Base-by-base conservation (phyloP, 2,888 invertebrate species). In the Podotricha telesiphe region DNA sequence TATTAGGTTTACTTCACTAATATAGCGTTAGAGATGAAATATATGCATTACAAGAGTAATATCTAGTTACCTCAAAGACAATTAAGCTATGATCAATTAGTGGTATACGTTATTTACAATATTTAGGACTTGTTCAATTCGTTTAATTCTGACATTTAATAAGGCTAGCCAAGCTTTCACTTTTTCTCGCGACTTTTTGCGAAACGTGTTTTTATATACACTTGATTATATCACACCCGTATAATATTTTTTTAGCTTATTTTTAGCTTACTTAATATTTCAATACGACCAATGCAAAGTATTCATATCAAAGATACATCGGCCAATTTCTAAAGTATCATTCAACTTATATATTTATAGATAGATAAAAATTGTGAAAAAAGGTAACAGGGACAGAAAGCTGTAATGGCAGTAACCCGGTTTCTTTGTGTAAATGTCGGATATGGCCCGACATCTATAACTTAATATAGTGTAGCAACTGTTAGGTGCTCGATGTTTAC, bases 401-500 rank as follows among this genome's bases (percentile, higher is more conserved):
- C 62, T 34, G 62, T 62, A 62, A 20, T 50, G 62, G 37, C 64
- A 53, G 48, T 70, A 70, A 67, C 69, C 66, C 50, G 66, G 66
- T 70, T 67, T 45, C 66, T 70, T 67, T 70, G 62, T 67, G 66
- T 61, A 55, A 61, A 65, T 62, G 42, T 58, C 48, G 64, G 51
- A 67, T 67, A 61, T 64, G 67, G 70, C 70, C 67, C 67, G 64
- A 56, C 42, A 51, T 50, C 37, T 67, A 65, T 61, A 61, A 67
- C 67, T 67, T 53, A 61, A 61, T 63, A 63, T 56, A 50, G 37
- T 55, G 6, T 45, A 51, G 67, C 67, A 58, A 56, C 62, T 67
- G 45, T 59, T 51, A 45, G 66, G 62, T 59, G 58, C 63, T 45
- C 40, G 67, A 70, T 59, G 67, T 64, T 67, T 64, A 59, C 64